A percentile compares a stretch with the other conserved stretches of the same genome.
Conservation (phyloP, 2,888 invertebrate species). For the Salticus scenicus region DNA sequence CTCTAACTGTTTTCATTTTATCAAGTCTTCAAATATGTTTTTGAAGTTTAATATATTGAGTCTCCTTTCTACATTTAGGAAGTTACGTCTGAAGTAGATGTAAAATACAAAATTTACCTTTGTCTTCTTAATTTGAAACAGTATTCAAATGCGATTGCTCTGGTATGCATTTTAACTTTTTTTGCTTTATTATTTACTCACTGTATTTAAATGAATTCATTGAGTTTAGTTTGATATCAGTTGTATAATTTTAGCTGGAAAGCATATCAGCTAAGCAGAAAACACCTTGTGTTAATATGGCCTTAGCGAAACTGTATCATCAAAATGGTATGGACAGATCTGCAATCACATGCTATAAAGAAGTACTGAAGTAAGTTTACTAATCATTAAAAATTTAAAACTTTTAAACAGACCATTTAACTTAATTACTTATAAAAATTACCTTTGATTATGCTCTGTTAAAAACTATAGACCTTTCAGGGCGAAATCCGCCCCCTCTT, state of each 20-base stretch:
- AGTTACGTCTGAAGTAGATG: slow-evolving; percentile 78
- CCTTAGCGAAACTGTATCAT: slow-evolving; percentile 84
- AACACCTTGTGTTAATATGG: slow-evolving; percentile 85
- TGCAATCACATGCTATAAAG: slow-evolving; percentile 85
- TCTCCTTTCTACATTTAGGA: slow-evolving; percentile 74
- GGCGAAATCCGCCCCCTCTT: too few species aligned
- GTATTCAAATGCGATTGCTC: slow-evolving; percentile 79
- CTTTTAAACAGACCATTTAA: too few species aligned
- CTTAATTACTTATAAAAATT: too few species aligned
- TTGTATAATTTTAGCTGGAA: slow-evolving; percentile 76
- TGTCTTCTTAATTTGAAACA: slow-evolving; percentile 83
- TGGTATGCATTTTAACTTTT: slow-evolving; percentile 74
- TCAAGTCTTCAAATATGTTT: too few species aligned
- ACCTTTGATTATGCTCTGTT: too few species aligned
- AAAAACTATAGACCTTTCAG: too few species aligned
- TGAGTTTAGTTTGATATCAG: too few species aligned
- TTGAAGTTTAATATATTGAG: too few species aligned
- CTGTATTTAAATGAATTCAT: background rate
- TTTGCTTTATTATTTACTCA: background rate
- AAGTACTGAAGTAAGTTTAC: slow-evolving; percentile 82
- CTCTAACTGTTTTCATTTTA: too few species aligned
- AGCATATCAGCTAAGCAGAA: slow-evolving; percentile 81
- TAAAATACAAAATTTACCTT: slow-evolving; percentile 84
- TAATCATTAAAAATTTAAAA: too few species aligned
- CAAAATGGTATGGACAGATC: slow-evolving; percentile 83